phyloP scores from a whole-genome alignment of 2,888 invertebrate genomes.

The Drosophila neotestacea region DNA sequence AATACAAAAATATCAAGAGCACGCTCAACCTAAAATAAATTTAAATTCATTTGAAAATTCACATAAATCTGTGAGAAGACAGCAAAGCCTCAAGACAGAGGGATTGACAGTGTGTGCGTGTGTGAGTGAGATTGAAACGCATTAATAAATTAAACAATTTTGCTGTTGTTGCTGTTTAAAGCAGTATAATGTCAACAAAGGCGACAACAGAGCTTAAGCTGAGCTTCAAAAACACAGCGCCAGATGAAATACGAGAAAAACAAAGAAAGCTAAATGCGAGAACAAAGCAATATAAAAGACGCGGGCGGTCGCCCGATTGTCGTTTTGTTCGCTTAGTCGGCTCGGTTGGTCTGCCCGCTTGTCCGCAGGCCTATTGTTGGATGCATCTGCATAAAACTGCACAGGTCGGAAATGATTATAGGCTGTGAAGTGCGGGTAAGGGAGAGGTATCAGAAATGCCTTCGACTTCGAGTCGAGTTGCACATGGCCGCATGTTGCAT shows the following conservation, averaged over 20 bases:
- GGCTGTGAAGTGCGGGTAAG: conserved; percentile 4
- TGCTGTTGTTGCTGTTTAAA: conserved; percentile 35
- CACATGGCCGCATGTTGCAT: conserved; percentile 77
- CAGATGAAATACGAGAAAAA: conserved; percentile 61
- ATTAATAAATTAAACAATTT: conserved; percentile 64
- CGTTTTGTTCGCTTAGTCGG: conserved; percentile 2
- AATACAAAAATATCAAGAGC: conserved; percentile 28
- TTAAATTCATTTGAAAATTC: conserved; percentile 42
- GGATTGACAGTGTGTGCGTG: conserved; percentile 1
- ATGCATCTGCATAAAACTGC: conserved; percentile 44
- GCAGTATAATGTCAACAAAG: conserved; percentile 63
- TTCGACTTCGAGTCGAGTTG: conserved; percentile 69
- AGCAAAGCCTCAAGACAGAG: conserved; percentile 4
- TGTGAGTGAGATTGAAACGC: conserved; percentile 35
- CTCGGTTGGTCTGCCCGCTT: conserved; percentile 13
- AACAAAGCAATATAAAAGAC: conserved; percentile 72
- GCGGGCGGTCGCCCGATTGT: conserved; percentile 39
- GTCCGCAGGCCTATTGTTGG: conserved; percentile 66
- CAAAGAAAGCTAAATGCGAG: conserved; percentile 70
- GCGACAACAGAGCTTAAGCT: conserved; percentile 56
- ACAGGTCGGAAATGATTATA: conserved; percentile 75
- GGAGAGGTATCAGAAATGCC: conserved; percentile 21
- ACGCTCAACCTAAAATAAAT: conserved; percentile 34
- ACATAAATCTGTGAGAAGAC: conserved; percentile 52
- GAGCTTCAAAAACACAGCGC: conserved; percentile 53